These are phyloP conservation scores for Himalopsyche phryganea DNA, from an alignment of 1,140 invertebrate species.

Conservation along the genomic window DNA sequence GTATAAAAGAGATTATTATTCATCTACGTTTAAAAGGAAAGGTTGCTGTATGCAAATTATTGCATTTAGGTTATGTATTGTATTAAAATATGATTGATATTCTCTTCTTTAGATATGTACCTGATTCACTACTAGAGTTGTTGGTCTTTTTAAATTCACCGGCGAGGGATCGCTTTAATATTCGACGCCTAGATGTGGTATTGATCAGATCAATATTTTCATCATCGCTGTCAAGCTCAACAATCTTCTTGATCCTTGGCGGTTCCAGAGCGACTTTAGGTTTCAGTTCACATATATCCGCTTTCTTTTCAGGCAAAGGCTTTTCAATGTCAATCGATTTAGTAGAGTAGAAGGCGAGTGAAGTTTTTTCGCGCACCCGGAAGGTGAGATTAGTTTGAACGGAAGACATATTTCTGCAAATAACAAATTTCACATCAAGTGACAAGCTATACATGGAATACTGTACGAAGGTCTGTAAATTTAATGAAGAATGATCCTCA, in stretches of 20 bases:
- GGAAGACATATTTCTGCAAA: conserved; percentile 40
- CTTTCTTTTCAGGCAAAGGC: neutral
- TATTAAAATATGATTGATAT: too few species aligned
- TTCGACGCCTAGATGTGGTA: neutral
- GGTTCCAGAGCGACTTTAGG: neutral
- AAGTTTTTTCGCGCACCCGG: conserved; percentile 42
- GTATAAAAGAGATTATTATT: too few species aligned
- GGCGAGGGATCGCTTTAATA: conserved; percentile 14
- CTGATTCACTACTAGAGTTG: conserved; percentile 9
- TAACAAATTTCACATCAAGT: too few species aligned
- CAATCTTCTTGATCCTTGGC: conserved; percentile 24
- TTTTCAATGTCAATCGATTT: conserved; percentile 9
- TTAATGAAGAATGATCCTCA: too few species aligned
- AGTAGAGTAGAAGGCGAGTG: conserved; percentile 27
- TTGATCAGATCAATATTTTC: conserved; percentile 30
- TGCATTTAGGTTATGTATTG: too few species aligned
- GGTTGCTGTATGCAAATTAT: too few species aligned
- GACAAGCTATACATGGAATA: too few species aligned
- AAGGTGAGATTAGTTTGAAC: conserved; percentile 45
- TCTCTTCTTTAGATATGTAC: conserved; percentile 10
- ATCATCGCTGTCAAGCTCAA: conserved; percentile 28
- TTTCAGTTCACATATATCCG: neutral
- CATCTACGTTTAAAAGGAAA: too few species aligned
- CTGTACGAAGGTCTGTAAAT: too few species aligned
- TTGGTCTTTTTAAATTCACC: neutral